These are phyloP conservation scores for Lutra lutra DNA, from an alignment of 2,797 vertebrate genomes.

Conservation along the genomic window DNA sequence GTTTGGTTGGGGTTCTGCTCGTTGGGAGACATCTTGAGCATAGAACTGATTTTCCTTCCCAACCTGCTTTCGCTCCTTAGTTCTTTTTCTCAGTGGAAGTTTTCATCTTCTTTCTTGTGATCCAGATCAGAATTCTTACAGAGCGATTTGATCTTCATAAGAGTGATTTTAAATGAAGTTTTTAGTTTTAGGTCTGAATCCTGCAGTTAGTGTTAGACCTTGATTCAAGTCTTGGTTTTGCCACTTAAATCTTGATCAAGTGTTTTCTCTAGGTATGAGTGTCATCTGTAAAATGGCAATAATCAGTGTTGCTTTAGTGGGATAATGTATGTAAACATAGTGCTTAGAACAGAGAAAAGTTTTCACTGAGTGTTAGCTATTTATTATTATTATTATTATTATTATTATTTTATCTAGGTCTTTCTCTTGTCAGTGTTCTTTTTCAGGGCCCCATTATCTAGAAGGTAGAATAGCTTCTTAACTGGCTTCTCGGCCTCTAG, in stretches of 20 bases:
- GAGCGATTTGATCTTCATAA: not conserved
- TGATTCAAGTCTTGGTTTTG: slow-evolving; percentile 28
- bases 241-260: slow-evolving; percentile 8
- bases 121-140: not conserved
- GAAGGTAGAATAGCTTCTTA: not conserved
- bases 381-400: not conserved
- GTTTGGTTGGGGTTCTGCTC: not conserved
- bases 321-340: not conserved
- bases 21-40: not conserved
- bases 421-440: not conserved
- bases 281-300: not conserved
- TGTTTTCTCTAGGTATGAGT: not conserved
- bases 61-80: not conserved
- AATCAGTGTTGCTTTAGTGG: not conserved
- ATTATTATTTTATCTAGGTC: not conserved
- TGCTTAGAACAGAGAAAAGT: slow-evolving; percentile 1
- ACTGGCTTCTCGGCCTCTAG: not conserved
- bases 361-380: not conserved
- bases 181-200: not conserved
- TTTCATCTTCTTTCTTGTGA: not conserved
- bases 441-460: not conserved
- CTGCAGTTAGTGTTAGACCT: not conserved
- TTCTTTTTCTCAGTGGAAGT: not conserved
- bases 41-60: slow-evolving; percentile 19
- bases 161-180: not conserved